phyloP scores from a whole-genome alignment of 2,888 invertebrate genomes.

The Ormyrus thymus region DNA sequence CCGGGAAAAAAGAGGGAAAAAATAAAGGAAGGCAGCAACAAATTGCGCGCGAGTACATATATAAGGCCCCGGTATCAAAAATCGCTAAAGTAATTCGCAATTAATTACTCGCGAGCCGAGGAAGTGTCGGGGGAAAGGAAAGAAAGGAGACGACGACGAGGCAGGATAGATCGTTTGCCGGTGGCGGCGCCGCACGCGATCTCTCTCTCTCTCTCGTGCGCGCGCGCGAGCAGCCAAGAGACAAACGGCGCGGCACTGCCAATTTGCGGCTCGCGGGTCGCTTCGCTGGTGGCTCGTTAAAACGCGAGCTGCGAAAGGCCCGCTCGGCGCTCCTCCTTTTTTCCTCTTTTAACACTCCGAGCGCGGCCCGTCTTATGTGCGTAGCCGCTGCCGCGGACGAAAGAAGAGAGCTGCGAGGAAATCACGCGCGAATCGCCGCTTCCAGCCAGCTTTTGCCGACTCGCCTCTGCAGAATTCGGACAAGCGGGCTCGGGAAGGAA shows the following conservation, averaged over 20 bases:
- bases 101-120: slow-evolving; percentile 41
- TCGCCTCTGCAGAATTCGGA: background rate
- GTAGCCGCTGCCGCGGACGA: no score
- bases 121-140: slow-evolving; percentile 4
- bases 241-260: slow-evolving; percentile 37
- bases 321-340: background rate
- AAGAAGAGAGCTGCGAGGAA: background rate
- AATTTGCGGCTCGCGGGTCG: slow-evolving; percentile 46
- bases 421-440: slow-evolving; percentile 11
- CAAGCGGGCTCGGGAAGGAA: background rate
- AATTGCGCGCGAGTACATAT: slow-evolving; percentile 18
- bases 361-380: background rate
- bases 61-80: slow-evolving; percentile 31
- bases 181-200: slow-evolving; percentile 45
- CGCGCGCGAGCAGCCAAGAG: slow-evolving; percentile 12
- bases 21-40: slow-evolving; percentile 9
- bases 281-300: slow-evolving; percentile 54
- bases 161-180: slow-evolving; percentile 39
- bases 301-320: slow-evolving; percentile 17
- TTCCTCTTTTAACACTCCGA: background rate
- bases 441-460: background rate
- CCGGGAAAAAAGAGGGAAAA: background rate
- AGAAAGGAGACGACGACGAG: background rate
- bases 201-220: background rate
- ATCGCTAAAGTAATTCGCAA: slow-evolving; percentile 47